phyloP scores from a whole-genome alignment of 2,113 vertebrate genomes.

The Candoia aspera region DNA sequence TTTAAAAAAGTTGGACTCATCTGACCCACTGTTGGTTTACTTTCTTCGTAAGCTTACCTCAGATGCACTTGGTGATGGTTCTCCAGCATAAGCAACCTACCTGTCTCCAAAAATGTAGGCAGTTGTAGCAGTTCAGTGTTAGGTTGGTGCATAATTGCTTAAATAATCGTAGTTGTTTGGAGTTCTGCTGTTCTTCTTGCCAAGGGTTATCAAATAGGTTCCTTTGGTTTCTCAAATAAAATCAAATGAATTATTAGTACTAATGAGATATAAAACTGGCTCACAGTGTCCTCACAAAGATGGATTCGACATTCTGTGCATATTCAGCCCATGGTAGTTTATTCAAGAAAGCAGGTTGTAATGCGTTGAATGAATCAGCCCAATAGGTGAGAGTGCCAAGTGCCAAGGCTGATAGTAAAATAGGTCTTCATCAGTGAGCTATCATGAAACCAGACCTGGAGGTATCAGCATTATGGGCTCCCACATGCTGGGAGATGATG shows the following conservation, averaged over 20 bases:
- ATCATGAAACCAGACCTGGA: background rate
- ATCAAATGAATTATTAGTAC: background rate
- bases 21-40: background rate
- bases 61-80: background rate
- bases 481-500: background rate
- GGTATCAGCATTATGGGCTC: no score
- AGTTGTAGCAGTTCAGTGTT: background rate
- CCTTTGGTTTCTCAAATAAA: background rate
- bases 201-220: background rate
- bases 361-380: background rate
- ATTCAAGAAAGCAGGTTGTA: background rate
- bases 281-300: background rate
- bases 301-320: background rate
- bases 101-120: background rate
- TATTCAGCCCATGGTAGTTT: background rate
- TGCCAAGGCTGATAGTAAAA: background rate
- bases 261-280: background rate
- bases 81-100: background rate
- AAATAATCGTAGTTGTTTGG: no score
- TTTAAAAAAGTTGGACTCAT: background rate
- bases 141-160: background rate
- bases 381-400: background rate
- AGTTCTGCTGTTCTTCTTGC: background rate
- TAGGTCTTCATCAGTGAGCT: no score
- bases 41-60: background rate